Percentiles rank a stretch among this genome's conserved stretches.
phyloP scores from a whole-genome alignment of 2,888 invertebrate genomes.

The Platynereis dumerilii region DNA sequence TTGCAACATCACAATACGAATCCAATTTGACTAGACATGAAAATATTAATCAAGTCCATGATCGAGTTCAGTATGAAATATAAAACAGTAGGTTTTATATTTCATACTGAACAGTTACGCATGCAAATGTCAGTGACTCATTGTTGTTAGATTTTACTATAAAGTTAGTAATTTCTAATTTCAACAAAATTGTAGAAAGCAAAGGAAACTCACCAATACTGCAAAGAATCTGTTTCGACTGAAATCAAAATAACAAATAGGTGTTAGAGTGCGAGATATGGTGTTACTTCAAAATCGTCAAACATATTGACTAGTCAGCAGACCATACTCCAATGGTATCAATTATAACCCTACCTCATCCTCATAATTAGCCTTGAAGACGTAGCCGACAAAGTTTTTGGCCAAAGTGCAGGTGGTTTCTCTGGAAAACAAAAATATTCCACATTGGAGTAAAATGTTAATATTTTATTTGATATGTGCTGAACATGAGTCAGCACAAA shows the following conservation, averaged over 20 bases:
- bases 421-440: constrained; percentile 41
- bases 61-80: too few species aligned
- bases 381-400: constrained; percentile 59
- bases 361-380: constrained; percentile 54
- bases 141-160: too few species aligned
- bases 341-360: constrained; percentile 46
- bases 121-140: too few species aligned
- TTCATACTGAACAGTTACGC: too few species aligned
- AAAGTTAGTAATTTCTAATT: too few species aligned
- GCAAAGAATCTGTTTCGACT: constrained; percentile 52
- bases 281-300: neutral
- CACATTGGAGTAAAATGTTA: neutral
- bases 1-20: too few species aligned
- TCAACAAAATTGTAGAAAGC: too few species aligned
- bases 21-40: too few species aligned
- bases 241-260: constrained; percentile 31
- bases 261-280: too few species aligned
- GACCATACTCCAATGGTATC: neutral
- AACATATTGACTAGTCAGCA: neutral
- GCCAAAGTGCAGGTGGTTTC: constrained; percentile 63
- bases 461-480: constrained; percentile 4
- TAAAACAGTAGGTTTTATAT: too few species aligned
- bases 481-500: too few species aligned
- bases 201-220: constrained; percentile 50
- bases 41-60: too few species aligned